Evolutionary conservation across 2,888 invertebrate species (phyloP).

Genomic region (Parochlus steinenii): DNA sequence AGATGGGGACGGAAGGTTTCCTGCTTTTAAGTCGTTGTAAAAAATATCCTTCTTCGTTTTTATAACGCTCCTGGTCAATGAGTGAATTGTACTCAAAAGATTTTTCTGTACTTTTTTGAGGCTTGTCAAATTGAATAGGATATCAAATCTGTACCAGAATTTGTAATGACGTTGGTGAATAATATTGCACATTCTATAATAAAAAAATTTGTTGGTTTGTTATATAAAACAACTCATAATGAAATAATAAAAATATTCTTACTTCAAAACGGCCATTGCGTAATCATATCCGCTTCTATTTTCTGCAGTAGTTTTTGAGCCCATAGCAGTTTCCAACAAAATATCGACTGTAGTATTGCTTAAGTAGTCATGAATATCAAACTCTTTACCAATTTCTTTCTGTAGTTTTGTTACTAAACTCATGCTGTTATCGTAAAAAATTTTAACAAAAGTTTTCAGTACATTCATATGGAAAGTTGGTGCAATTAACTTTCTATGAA

Average conservation of each 20-base stretch:
- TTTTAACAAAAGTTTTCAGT: constrained; percentile 57
- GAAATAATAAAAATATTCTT: constrained; percentile 17
- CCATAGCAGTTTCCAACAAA: constrained; percentile 67
- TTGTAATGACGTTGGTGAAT: constrained; percentile 63
- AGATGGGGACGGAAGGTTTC: constrained; percentile 29
- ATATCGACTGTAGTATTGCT: constrained; percentile 66
- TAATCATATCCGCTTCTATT: constrained; percentile 57
- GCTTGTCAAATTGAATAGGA: constrained; percentile 51
- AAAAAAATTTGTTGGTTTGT: too few species aligned
- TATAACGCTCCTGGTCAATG: constrained; percentile 52
- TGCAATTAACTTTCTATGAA: constrained; percentile 67
- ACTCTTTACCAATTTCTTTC: constrained; percentile 48
- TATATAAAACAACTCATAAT: too few species aligned
- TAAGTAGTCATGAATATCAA: constrained; percentile 65
- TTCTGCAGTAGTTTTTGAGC: constrained; percentile 55
- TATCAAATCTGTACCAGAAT: constrained; percentile 52
- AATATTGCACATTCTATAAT: constrained; percentile 56
- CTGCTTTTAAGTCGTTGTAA: constrained; percentile 33
- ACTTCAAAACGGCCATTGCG: constrained; percentile 71
- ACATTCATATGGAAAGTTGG: constrained; percentile 74
- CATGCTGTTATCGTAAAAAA: constrained; percentile 59
- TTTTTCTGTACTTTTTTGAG: constrained; percentile 50
- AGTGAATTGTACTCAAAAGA: constrained; percentile 53
- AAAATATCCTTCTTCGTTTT: constrained; percentile 39
- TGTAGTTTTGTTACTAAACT: constrained; percentile 48